Base-by-base conservation (phyloP, 2,113 vertebrate genomes). In the Channa maculata region DNA sequence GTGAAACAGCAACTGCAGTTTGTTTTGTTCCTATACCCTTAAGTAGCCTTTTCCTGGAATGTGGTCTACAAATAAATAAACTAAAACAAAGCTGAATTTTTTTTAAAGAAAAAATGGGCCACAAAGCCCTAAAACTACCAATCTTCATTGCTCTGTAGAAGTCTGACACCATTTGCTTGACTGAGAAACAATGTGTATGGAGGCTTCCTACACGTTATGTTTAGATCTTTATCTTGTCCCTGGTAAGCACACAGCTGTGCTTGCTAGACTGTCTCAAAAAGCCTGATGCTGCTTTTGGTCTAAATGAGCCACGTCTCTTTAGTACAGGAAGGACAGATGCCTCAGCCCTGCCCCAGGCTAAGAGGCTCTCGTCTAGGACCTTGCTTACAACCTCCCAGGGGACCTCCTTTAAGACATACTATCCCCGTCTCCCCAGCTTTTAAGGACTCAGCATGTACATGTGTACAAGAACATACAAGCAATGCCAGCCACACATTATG, bases 291-390 rank as follows among this genome's bases (percentile, higher is more conserved):
- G 62, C 87, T 14, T 45, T 48, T 8, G 11, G 60, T 55, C 61
- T 53, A 44, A 83, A 80, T 10, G 34, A 79, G 61, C 64, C 70
- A 13, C 34, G 15, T 81, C 72, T 71, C 63, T 61, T 70, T 39
- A 80, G 82, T 75, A 83, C 74, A 83, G 87, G 86, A 85, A 67
- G 74, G 88, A 80, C 92, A 92, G 91, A 91, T 92, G 91, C 91
- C 88, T 85, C 61, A 80, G 76, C 44, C 74, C 15, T 67, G 90
- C 91, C 79, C 71, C 41, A 2, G 89, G 90, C 85, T 73, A 74
- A 5, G 45, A 67, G 63, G 63, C 78, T 82, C 89, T 87, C 74
- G 82, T 88, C 79, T 69, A 65, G 74, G 82, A 67, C 77, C 82
- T 86, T 86, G 71, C 84, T 81, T 75, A 83, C 82, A 89, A 86